A percentile compares a stretch with the other conserved stretches of the same genome.
These are phyloP conservation scores for Ernsta delagoae DNA, from an alignment of 2,888 invertebrate species.

Conservation along the genomic window DNA sequence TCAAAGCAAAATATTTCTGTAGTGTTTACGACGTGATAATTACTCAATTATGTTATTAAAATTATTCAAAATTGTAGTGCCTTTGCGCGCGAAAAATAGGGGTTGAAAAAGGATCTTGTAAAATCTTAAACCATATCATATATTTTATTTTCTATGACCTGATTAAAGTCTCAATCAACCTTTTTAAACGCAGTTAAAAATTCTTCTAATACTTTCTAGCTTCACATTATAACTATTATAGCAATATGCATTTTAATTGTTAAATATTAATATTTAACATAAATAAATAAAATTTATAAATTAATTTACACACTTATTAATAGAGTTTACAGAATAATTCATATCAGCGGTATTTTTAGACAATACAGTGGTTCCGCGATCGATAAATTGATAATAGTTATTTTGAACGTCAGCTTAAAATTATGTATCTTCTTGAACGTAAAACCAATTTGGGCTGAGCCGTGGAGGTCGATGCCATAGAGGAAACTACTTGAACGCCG, in stretches of 20 bases:
- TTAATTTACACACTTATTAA: neutral
- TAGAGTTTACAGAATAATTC: neutral
- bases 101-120: neutral
- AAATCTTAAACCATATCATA: neutral
- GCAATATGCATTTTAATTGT: no score
- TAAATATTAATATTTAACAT: neutral
- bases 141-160: neutral
- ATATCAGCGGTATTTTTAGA: neutral
- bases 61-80: constrained; percentile 35
- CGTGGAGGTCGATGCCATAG: constrained; percentile 37
- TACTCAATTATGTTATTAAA: constrained; percentile 28
- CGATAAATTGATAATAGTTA: constrained; percentile 60
- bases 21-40: constrained; percentile 43
- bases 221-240: no score
- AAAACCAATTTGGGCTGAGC: constrained; percentile 44
- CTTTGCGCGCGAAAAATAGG: neutral
- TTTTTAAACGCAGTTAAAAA: no score
- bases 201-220: no score
- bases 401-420: constrained; percentile 71
- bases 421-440: constrained; percentile 63
- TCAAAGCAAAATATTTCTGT: constrained; percentile 48
- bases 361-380: constrained; percentile 53
- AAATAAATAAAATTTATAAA: no score
- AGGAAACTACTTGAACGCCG: constrained; percentile 44
- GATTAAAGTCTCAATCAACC: no score